These are phyloP conservation scores for Lamellibrachia satsuma DNA, from an alignment of 2,888 invertebrate species.

Conservation along the genomic window DNA sequence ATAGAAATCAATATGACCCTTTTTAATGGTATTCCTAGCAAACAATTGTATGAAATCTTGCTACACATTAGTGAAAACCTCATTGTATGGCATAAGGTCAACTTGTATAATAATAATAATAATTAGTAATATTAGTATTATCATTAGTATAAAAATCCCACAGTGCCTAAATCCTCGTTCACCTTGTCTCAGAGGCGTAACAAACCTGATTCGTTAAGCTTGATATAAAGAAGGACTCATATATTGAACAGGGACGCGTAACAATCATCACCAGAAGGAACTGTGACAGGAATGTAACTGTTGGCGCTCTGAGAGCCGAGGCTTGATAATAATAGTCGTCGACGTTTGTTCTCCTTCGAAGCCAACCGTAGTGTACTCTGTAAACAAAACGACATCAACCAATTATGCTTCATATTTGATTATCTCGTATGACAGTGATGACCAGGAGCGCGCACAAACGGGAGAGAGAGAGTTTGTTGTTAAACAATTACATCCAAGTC, in stretches of 20 bases:
- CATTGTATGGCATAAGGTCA: neutral
- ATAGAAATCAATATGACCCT: neutral
- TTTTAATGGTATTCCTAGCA: neutral
- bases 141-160: no score
- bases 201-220: no score
- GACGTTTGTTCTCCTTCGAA: neutral
- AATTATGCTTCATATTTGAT: neutral
- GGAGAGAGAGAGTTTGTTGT: no score
- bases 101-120: neutral
- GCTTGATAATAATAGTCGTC: neutral
- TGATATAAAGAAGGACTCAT: no score
- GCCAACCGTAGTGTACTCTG: neutral
- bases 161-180: no score
- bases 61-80: neutral
- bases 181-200: no score
- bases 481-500: no score
- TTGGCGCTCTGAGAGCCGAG: no score
- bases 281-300: no score
- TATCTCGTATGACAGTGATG: neutral
- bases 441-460: neutral
- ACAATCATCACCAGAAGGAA: no score
- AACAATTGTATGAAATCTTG: neutral
- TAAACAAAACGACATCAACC: neutral
- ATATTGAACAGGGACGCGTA: no score
- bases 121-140: no score